Evolutionary conservation across 1,140 invertebrate genomes (phyloP).

Genomic region (Drosophila subpulchrella): DNA sequence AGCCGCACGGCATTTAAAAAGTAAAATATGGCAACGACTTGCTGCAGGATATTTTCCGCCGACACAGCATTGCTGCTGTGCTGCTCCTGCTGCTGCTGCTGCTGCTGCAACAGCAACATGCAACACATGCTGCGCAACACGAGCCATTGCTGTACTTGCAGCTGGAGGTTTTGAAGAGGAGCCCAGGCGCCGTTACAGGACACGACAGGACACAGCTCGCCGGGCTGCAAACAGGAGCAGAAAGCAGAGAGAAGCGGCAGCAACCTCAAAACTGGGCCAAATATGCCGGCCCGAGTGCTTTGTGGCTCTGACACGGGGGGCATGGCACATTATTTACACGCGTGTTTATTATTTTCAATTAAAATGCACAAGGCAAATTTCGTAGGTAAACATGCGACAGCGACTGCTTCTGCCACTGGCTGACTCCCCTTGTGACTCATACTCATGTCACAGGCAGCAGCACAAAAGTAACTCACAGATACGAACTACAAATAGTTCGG

Average conservation of each 20-base stretch:
- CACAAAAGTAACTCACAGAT: slow-evolving; percentile 53
- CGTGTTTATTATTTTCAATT: slow-evolving; percentile 82
- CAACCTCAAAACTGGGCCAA: slow-evolving; percentile 63
- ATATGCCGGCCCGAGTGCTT: slow-evolving; percentile 8
- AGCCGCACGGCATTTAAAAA: slow-evolving; percentile 75
- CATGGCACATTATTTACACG: slow-evolving; percentile 76
- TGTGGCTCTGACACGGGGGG: slow-evolving; percentile 51
- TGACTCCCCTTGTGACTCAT: slow-evolving; percentile 47
- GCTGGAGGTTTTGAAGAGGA: slow-evolving; percentile 44
- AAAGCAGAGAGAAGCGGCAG: slow-evolving; percentile 20
- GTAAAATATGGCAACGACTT: slow-evolving; percentile 77
- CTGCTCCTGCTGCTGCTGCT: slow-evolving; percentile 12
- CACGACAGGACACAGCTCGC: slow-evolving; percentile 47
- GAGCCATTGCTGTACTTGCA: slow-evolving; percentile 49
- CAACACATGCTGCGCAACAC: slow-evolving; percentile 80
- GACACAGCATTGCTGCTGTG: slow-evolving; percentile 51
- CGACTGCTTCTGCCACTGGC: no score
- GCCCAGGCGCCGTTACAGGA: slow-evolving; percentile 32
- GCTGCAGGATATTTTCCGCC: slow-evolving; percentile 77
- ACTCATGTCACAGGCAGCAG: slow-evolving; percentile 55
- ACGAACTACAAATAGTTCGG: slow-evolving; percentile 61
- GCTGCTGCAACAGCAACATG: slow-evolving; percentile 63
- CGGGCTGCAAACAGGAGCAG: slow-evolving; percentile 28
- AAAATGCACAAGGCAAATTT: slow-evolving; percentile 68
- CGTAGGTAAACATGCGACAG: slow-evolving; percentile 63